Evolutionary conservation across 2,888 invertebrate species (phyloP), one percentile per base, ranked within the genome.

Genomic region (Pseudococcus longispinus): DNA sequence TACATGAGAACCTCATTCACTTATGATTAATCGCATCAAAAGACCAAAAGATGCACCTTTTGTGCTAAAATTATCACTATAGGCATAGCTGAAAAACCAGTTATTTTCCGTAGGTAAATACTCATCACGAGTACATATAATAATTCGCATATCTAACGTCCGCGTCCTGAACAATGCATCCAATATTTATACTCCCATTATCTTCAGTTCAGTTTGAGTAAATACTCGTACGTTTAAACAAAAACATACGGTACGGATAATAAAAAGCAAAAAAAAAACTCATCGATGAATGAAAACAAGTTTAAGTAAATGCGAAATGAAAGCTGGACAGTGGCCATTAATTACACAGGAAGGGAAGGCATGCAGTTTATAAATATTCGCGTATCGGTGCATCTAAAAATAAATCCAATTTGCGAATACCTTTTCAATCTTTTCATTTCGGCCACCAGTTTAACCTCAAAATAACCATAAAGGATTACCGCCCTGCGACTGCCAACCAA

Each of bases 311-410:
- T 60, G 60, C 13, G 23, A 60, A 60, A 60, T 23, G 60, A 60
- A 60, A 60, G 60, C 60, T 60, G 60, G 60, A 60, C 60, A 60
- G 23, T 60, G 60, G 60, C 60, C 60, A 60, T 60, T 60, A 60
- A 60, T 60, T 60, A 60, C 60, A 23, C 11, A 60, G 60, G 23
- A 60, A 55, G n/a, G 55, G n/a, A 55, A 60, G 60, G 11, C 60
- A 60, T 60, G 60, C 60, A 60, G 60, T 60, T 60, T 60, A 60
- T 60, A 60, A 60, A 60, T 60, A 60, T 60, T 60, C 60, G 60
- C 60, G 23, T 60, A 60, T 60, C 23, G 60, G 23, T 60, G 60
- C 20, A 60, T 60, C 60, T 60, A 60, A 60, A 60, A 60, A 60
- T 60, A 60, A 60, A 60, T 23, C 23, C 23, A 60, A 60, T 60